Evolutionary conservation across 1,140 invertebrate species (phyloP), one percentile per base, ranked within the genome.

Genomic region (Anagrus nilaparvatae): DNA sequence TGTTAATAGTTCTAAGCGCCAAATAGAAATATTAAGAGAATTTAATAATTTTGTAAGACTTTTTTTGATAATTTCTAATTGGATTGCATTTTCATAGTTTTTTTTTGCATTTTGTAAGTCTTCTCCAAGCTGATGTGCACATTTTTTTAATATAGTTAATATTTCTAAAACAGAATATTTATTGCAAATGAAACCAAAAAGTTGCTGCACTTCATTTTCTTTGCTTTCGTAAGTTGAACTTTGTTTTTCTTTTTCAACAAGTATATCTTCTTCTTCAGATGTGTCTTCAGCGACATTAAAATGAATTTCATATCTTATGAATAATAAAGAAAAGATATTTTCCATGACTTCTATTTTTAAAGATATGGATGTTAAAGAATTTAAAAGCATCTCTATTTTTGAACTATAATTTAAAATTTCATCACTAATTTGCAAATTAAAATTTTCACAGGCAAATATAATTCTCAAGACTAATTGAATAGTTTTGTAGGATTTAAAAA

Each of bases 251-350:
- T 35, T 38, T 18, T 48, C 34, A 8, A 44, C 18, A 18, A 37
- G 21, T 16, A 23, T 33, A 0, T 49, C 52, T 30, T 60, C 48
- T 3, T 58, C 55, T 5, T 55, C 52, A 16, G 43, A 49, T 40
- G 7, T 43, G 13, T 47, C 50, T 10, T 45, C 41, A 5, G 5
- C 9, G 29, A 40, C 18, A 12, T 46, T 21, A 25, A 65, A 62
- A 33, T 65, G 51, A 1, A 19, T 12, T 16, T 61, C 58, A 10
- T 59, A 31, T 14, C 52, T 48, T 6, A 65, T 37, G 23, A 65
- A 64, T n/a, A 65, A 34, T 34, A 65, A 55, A 3, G 55, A 55
- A 35, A 63, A 64, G 42, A 64, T 54, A 47, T 60, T 58, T 31
- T 60, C 52, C 10, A 65, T 54, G 1, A 53, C 50, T 27, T 63